These are phyloP conservation scores for Toxonevra muliebris DNA, from an alignment of 2,888 invertebrate genomes.

Conservation along the genomic window DNA sequence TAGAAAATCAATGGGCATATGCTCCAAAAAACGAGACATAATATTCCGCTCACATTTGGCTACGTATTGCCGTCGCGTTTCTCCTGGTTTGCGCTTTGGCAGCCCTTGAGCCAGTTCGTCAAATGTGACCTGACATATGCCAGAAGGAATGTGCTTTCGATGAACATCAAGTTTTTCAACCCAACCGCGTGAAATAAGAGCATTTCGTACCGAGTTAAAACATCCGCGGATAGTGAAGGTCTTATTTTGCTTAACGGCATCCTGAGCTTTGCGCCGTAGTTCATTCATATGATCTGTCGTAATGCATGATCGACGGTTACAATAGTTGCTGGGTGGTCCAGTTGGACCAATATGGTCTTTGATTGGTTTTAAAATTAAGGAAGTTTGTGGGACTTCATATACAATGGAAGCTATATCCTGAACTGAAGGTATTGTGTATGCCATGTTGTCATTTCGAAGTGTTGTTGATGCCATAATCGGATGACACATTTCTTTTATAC, in stretches of 20 bases:
- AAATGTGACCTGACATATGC: conserved; percentile 54
- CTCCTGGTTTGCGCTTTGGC: conserved; percentile 61
- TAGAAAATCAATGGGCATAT: conserved; percentile 84
- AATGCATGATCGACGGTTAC: conserved; percentile 67
- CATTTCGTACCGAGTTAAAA: conserved; percentile 76
- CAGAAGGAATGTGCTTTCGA: conserved; percentile 54
- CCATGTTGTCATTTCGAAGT: no score
- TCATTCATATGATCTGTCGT: conserved; percentile 74
- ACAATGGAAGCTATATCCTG: no score
- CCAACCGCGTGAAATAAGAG: conserved; percentile 78
- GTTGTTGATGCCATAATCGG: neutral
- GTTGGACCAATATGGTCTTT: conserved; percentile 11
- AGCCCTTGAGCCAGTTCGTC: conserved; percentile 62
- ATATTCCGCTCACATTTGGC: conserved; percentile 76
- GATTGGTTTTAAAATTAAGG: neutral
- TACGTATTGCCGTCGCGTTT: conserved; percentile 68
- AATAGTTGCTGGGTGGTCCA: conserved; percentile 54
- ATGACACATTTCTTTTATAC: neutral
- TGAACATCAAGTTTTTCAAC: conserved; percentile 63
- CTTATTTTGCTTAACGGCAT: conserved; percentile 72
- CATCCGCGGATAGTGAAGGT: conserved; percentile 78
- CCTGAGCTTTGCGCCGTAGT: conserved; percentile 72
- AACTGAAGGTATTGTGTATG: no score
- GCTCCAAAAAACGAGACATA: conserved; percentile 80
- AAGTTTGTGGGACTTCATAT: no score